Percentiles rank a stretch among this genome's conserved stretches.
phyloP scores from a whole-genome alignment of 1,140 invertebrate species.

The Papilio polyxenes region DNA sequence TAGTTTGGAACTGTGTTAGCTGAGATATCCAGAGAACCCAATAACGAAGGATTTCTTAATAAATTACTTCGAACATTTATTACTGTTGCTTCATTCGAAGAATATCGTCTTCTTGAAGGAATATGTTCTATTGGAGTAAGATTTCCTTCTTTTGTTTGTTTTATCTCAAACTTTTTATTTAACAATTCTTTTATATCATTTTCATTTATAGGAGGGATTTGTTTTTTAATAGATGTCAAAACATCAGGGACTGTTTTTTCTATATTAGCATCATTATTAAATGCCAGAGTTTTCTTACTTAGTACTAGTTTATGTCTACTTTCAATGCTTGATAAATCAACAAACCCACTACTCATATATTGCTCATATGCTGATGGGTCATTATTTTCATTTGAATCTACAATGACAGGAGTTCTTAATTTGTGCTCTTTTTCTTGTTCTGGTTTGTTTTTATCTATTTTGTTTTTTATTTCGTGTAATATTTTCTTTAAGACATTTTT shows the following conservation, averaged over 20 bases:
- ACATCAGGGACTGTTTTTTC: not conserved
- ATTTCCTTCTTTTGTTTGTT: not conserved
- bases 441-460: not conserved
- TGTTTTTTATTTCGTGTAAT: not conserved
- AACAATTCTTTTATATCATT: not conserved
- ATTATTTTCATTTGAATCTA: not conserved
- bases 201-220: not conserved
- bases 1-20: not conserved
- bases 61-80: not conserved
- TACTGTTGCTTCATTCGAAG: not conserved
- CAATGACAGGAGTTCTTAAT: not conserved
- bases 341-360: not conserved
- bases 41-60: not conserved
- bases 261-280: not conserved
- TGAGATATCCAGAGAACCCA: not conserved
- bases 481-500: constrained; percentile 3
- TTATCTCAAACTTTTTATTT: not conserved
- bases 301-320: not conserved
- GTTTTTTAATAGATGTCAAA: not conserved
- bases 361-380: not conserved
- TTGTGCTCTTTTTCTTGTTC: not conserved
- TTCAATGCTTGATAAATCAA: not conserved
- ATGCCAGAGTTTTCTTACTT: not conserved
- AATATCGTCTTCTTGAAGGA: constrained; percentile 10
- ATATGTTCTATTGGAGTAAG: not conserved